These are phyloP conservation scores for Hirundichthys speculiger DNA, from an alignment of 2,113 vertebrate species.

Conservation along the genomic window DNA sequence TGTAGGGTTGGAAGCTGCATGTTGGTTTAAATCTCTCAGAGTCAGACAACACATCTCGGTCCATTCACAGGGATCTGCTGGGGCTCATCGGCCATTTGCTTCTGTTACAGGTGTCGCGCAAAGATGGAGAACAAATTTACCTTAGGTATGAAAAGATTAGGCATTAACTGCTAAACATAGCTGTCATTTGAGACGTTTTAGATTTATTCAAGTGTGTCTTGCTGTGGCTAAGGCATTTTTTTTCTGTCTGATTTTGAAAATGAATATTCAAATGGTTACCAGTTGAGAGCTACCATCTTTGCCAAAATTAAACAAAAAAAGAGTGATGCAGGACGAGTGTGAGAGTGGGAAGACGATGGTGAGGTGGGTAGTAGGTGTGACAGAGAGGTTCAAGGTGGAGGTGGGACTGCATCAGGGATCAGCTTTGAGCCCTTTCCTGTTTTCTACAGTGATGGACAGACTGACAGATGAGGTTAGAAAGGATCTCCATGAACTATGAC, in stretches of 20 bases:
- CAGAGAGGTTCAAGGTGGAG: too few species aligned
- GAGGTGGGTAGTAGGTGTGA: too few species aligned
- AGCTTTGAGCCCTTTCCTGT: too few species aligned
- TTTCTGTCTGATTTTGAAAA: background rate
- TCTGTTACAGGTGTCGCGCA: slow-evolving; percentile 22
- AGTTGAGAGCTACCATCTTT: too few species aligned
- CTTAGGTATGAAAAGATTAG: slow-evolving; percentile 1
- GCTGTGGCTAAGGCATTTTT: background rate
- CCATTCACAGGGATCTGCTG: background rate
- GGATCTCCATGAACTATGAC: too few species aligned
- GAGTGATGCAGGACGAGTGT: too few species aligned
- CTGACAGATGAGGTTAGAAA: too few species aligned
- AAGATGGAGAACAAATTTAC: background rate
- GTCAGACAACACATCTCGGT: slow-evolving; percentile 29
- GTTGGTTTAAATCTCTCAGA: slow-evolving; percentile 30
- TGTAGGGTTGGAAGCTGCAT: slow-evolving; percentile 5
- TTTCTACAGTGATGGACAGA: too few species aligned
- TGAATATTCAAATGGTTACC: background rate
- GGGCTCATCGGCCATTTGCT: slow-evolving; percentile 29
- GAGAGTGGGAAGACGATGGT: too few species aligned
- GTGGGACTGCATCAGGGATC: too few species aligned
- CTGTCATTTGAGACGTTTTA: background rate
- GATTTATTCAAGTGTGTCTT: background rate
- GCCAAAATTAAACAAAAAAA: too few species aligned
- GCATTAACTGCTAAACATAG: slow-evolving; percentile 8